Base-by-base conservation (phyloP, 2,888 invertebrate species). In the Nomada flava region DNA sequence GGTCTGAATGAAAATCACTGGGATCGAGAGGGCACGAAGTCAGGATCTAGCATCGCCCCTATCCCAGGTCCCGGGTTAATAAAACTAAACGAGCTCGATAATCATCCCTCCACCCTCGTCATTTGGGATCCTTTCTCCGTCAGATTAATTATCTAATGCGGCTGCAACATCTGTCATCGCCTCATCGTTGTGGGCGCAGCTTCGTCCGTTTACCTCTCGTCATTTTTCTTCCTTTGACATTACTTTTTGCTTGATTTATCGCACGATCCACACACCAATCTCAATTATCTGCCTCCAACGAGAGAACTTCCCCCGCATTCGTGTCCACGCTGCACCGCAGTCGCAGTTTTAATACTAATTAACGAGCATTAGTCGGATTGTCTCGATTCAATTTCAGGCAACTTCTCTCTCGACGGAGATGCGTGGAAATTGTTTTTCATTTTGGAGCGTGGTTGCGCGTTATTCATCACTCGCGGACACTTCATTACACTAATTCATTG, bases 121-220 rank as follows among this genome's bases (percentile, higher is more conserved):
- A 64, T 80, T 83, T 87, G 78, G 79, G 86, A 86, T 80, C 86
- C 85, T 82, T 85, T 81, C 83, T 78, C 55, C 42, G 36, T 65
- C 68, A 88, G 92, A 93, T 93, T 93, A 93, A 93, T 93, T 92
- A 93, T 93, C 93, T 93, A 93, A 93, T 93, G 91, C 89, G 88
- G 88, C 86, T 89, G 83, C 85, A 93, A 92, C 93, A 93, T 93
- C 93, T 93, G 93, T 93, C 92, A 92, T 92, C 91, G 88, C 87
- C 86, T 89, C 80, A 74, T 86, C 86, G 81, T 79, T 72, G 80
- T 71, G 87, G 88, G 82, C 86, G 83, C 89, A 87, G 88, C 89
- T 89, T 88, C 72, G 59, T 26, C 63, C 57, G 18, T 0, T 26
- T 10, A 36, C 36, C 26, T 1, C 7, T 44, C 2, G n/a, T 11